phyloP scores from a whole-genome alignment of 2,797 vertebrate genomes.

The Coregonus sp. region DNA sequence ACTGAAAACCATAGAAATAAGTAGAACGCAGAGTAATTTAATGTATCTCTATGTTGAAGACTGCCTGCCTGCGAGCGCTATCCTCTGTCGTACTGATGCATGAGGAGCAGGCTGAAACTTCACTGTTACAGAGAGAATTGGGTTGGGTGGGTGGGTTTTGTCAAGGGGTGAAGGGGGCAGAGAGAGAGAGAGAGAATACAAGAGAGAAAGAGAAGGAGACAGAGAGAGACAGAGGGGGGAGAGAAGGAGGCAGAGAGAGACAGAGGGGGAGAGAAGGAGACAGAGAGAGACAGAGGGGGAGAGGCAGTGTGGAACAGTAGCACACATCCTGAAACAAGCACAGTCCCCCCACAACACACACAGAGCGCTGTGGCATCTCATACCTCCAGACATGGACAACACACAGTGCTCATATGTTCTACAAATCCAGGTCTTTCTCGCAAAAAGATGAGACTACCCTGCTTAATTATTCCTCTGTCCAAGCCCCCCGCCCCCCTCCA shows the following conservation, averaged over 20 bases:
- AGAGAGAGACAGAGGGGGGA: not conserved
- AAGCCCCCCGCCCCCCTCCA: not conserved
- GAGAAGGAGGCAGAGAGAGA: not conserved
- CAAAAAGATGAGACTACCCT: not conserved
- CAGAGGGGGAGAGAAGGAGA: not conserved
- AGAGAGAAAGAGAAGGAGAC: not conserved
- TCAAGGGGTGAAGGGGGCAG: not conserved
- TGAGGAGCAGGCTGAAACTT: not conserved
- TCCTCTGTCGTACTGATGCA: too few species aligned
- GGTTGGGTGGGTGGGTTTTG: not conserved
- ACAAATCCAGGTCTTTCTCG: not conserved
- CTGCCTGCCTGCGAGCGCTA: not conserved
- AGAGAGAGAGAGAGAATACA: not conserved
- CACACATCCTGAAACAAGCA: not conserved
- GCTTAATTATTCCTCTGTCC: not conserved
- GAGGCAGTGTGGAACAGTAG: not conserved
- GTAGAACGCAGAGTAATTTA: not conserved
- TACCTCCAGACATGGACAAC: not conserved
- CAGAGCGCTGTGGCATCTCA: not conserved
- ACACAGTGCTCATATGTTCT: not conserved
- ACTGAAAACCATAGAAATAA: not conserved
- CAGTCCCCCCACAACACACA: not conserved
- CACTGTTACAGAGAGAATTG: not conserved
- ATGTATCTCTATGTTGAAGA: not conserved
- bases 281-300: not conserved